phyloP scores from a whole-genome alignment of 37 sponge, comb jelly and placozoan species.

The Ephydatia muelleri region DNA sequence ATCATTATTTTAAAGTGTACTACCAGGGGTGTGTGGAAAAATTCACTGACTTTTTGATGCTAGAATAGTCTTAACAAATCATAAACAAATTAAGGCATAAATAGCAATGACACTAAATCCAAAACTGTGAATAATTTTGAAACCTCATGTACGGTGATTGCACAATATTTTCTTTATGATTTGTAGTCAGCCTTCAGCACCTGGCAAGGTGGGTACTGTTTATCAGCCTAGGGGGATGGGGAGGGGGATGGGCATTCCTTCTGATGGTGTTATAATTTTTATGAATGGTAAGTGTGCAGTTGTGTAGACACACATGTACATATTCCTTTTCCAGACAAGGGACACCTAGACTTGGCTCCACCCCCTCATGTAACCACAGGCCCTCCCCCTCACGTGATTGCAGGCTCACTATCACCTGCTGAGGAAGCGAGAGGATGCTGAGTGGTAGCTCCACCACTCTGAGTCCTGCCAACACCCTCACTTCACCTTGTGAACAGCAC shows the following conservation, averaged over 20 bases:
- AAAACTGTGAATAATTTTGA: too few species aligned
- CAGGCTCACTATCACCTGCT: background rate
- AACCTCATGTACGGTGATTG: too few species aligned
- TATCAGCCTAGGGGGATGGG: background rate
- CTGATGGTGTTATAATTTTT: background rate
- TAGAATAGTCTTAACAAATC: too few species aligned
- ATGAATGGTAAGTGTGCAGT: background rate
- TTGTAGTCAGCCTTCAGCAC: constrained; percentile 65
- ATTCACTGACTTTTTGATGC: too few species aligned
- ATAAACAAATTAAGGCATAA: too few species aligned
- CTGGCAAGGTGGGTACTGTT: constrained; percentile 23
- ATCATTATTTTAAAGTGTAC: too few species aligned
- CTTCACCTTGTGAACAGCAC: too few species aligned
- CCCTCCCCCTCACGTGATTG: background rate
- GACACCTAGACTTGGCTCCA: background rate
- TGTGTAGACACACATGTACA: background rate
- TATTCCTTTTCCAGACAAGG: constrained; percentile 9
- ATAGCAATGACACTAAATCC: too few species aligned
- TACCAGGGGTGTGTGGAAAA: too few species aligned
- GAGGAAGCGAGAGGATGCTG: background rate
- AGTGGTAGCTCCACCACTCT: background rate
- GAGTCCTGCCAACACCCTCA: background rate
- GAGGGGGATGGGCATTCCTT: too few species aligned
- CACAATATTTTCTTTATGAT: too few species aligned
- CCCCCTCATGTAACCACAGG: constrained; percentile 5